Conservation (phyloP, 2,113 vertebrate genomes). For the Syngnathus floridae region DNA sequence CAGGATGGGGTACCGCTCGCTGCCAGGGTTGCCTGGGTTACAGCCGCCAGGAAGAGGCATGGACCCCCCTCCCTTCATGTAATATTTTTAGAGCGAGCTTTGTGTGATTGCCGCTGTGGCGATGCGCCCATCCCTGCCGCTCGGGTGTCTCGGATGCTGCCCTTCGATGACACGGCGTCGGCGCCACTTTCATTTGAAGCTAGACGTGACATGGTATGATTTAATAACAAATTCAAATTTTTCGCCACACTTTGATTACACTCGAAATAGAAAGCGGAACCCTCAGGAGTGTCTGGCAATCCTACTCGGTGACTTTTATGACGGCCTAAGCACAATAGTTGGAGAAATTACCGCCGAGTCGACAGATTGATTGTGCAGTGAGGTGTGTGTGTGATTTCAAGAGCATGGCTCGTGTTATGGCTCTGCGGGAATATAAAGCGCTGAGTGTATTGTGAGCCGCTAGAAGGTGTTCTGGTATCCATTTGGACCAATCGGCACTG, state of each 20-base stretch:
- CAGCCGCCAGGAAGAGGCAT: conserved; percentile 59
- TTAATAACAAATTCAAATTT: neutral
- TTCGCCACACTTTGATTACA: conserved; percentile 15
- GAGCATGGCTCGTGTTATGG: conserved; percentile 55
- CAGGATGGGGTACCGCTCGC: conserved; percentile 43
- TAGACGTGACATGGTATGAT: conserved; percentile 10
- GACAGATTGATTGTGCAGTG: conserved; percentile 54
- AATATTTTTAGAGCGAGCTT: conserved; percentile 30
- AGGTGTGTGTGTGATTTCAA: conserved; percentile 53
- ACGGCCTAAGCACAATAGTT: conserved; percentile 61
- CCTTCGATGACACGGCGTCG: conserved; percentile 52
- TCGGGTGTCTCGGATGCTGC: conserved; percentile 57
- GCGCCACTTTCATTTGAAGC: conserved; percentile 42
- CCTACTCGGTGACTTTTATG: conserved; percentile 55
- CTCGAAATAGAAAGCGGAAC: conserved; percentile 16
- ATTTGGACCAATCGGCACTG: conserved; percentile 65
- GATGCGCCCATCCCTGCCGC: conserved; percentile 49
- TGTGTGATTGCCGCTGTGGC: conserved; percentile 42
- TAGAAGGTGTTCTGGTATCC: conserved; percentile 64
- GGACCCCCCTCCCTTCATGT: conserved; percentile 44
- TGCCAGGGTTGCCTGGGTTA: conserved; percentile 81
- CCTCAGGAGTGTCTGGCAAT: conserved; percentile 44
- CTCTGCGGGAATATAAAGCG: conserved; percentile 44
- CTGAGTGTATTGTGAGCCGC: conserved; percentile 53
- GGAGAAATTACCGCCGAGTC: conserved; percentile 42